Base-by-base conservation (phyloP, 2,113 vertebrate species). In the Myxocyprinus asiaticus region DNA sequence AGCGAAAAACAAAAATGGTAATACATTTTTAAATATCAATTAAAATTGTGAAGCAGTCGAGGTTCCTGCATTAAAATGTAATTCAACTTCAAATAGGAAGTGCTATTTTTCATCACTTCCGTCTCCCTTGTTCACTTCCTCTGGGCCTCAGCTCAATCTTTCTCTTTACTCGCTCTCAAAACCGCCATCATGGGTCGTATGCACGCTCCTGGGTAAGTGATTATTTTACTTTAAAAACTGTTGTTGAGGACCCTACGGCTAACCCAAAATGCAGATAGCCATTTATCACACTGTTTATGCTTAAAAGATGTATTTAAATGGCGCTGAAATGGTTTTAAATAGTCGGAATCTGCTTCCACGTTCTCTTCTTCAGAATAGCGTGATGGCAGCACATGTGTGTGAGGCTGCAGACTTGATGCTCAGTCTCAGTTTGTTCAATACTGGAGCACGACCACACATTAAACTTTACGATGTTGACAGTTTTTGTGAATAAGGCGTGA, bases 181-280 rank as follows among this genome's bases (percentile, higher is more conserved):
- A 88, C 48, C 95, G 96, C 97, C 97, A 98, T 98, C 96, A 99
- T 99, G 97, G 97, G 97, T 90, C 97, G 97, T 85, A 98, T 99
- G 97, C 97, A 98, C 88, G 97, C 97, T 95, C 97, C 97, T 10
- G 97, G 97, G 97, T 98, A 90, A 92, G 95, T 0, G 7, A 7
- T 5, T 0, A 33, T 73, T 82, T 80, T 33, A 70, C 33, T 9
- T n/a, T 6, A 22, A 75, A 80, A 45, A 51, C 55, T 17, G 22
- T 3, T 11, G 67, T 7, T 64, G 9, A 1, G 5, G 7, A 3
- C 5, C 17, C 6, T 14, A 55, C 6, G 14, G 2, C 22, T 8
- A 4, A 2, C 22, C 9, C 7, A 11, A 65, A 17, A 55, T 15
- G 33, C 14, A 0, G 17, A 2, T 65, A 65, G 22, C 22, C 22